phyloP scores from a whole-genome alignment of 2,888 invertebrate species.

The Melikaiella ostensackeni region DNA sequence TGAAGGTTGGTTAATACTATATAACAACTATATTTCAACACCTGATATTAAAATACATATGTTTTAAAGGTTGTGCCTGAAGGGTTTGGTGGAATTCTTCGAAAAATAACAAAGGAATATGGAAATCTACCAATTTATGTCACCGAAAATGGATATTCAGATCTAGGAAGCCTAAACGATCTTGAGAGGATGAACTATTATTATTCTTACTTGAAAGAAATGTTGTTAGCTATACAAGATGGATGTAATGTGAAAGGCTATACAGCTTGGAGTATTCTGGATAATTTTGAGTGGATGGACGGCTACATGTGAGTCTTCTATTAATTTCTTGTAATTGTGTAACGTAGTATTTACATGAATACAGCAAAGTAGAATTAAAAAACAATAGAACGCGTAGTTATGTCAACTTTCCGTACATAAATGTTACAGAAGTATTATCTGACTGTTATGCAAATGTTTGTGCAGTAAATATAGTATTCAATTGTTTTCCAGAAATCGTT shows the following conservation, averaged over 20 bases:
- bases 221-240: slow-evolving; percentile 77
- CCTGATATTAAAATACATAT: neutral
- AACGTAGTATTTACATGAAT: too few relatives aligned
- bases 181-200: slow-evolving; percentile 61
- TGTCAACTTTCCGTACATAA: too few relatives aligned
- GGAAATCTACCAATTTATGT: slow-evolving; percentile 70
- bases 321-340: neutral
- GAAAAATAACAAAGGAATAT: slow-evolving; percentile 74
- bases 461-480: neutral
- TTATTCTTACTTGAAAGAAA: slow-evolving; percentile 76
- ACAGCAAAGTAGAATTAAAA: too few relatives aligned
- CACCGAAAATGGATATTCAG: slow-evolving; percentile 75
- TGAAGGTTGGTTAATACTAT: slow-evolving; percentile 80
- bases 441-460: too few relatives aligned
- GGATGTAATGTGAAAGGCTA: slow-evolving; percentile 78
- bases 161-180: slow-evolving; percentile 62
- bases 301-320: slow-evolving; percentile 70
- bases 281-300: slow-evolving; percentile 77
- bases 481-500: too few relatives aligned
- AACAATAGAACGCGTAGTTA: too few relatives aligned
- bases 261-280: slow-evolving; percentile 77
- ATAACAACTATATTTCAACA: too few relatives aligned
- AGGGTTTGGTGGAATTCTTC: slow-evolving; percentile 74
- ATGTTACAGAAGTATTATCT: too few relatives aligned
- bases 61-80: slow-evolving; percentile 71